These are phyloP conservation scores for Megathymus violae DNA, from an alignment of 1,140 invertebrate genomes.

Conservation along the genomic window DNA sequence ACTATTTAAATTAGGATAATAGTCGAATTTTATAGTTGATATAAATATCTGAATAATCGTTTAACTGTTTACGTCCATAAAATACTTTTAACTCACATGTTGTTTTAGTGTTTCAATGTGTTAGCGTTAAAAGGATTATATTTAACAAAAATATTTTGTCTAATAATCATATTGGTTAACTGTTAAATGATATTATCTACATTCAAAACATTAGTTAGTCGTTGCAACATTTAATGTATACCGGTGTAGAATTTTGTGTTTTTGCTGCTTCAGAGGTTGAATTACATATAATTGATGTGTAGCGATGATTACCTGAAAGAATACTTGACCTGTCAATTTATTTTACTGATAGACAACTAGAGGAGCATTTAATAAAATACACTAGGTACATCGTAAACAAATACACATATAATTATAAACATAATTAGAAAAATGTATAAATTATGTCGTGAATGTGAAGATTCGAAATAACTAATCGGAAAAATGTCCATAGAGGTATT, in stretches of 20 bases:
- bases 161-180: background rate
- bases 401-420: too few relatives aligned
- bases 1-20: too few relatives aligned
- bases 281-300: slow-evolving; percentile 60
- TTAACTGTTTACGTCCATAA: too few relatives aligned
- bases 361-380: background rate
- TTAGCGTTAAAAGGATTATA: slow-evolving; percentile 10
- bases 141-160: background rate
- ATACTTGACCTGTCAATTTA: slow-evolving; percentile 35
- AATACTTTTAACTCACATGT: slow-evolving; percentile 6
- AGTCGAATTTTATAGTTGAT: too few relatives aligned
- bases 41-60: too few relatives aligned
- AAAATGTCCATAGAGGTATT: slow-evolving; percentile 4
- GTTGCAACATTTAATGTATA: slow-evolving; percentile 39
- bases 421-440: too few relatives aligned
- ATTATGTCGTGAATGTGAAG: background rate
- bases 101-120: too few relatives aligned
- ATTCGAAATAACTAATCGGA: background rate
- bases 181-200: slow-evolving; percentile 1
- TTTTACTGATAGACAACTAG: background rate
- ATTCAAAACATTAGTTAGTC: slow-evolving; percentile 13
- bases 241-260: slow-evolving; percentile 64
- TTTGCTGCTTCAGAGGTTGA: slow-evolving; percentile 55
- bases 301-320: slow-evolving; percentile 72
- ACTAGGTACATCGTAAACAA: slow-evolving; percentile 18